Conservation (phyloP, 2,113 vertebrate species). For the Varanus komodoensis region DNA sequence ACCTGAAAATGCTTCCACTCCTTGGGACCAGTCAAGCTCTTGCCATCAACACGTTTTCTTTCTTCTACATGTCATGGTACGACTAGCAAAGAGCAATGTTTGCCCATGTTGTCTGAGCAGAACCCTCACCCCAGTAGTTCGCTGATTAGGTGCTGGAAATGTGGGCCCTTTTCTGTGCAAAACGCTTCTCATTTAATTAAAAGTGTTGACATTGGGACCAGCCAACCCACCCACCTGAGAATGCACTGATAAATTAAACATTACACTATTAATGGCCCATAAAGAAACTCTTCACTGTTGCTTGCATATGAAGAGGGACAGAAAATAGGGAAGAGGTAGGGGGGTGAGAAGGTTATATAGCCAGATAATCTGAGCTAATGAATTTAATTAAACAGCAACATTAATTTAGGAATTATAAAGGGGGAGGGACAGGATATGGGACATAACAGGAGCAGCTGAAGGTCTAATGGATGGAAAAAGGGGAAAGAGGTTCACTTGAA, state of each 20-base stretch:
- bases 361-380: conserved; percentile 78
- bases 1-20: not conserved
- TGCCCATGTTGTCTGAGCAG: not conserved
- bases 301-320: conserved; percentile 65
- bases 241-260: conserved; percentile 81
- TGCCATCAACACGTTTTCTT: not conserved
- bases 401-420: conserved; percentile 64
- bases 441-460: conserved; percentile 4
- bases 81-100: not conserved
- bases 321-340: conserved; percentile 70
- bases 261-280: conserved; percentile 82
- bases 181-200: conserved; percentile 78
- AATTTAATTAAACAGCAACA: conserved; percentile 79
- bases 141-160: conserved; percentile 12
- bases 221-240: conserved; percentile 76
- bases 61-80: not conserved
- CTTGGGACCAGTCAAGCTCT: not conserved
- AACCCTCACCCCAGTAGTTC: conserved; percentile 14
- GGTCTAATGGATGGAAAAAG: conserved; percentile 18
- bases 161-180: conserved; percentile 14
- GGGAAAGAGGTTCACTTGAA: not conserved
- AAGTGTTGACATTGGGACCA: conserved; percentile 82
- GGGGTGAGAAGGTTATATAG: conserved; percentile 64
- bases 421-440: not conserved
- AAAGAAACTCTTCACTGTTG: conserved; percentile 78